A percentile compares a stretch with the other conserved stretches of the same genome.
Evolutionary conservation across 1,140 invertebrate genomes (phyloP).

Genomic region (Glossosoma conforme): DNA sequence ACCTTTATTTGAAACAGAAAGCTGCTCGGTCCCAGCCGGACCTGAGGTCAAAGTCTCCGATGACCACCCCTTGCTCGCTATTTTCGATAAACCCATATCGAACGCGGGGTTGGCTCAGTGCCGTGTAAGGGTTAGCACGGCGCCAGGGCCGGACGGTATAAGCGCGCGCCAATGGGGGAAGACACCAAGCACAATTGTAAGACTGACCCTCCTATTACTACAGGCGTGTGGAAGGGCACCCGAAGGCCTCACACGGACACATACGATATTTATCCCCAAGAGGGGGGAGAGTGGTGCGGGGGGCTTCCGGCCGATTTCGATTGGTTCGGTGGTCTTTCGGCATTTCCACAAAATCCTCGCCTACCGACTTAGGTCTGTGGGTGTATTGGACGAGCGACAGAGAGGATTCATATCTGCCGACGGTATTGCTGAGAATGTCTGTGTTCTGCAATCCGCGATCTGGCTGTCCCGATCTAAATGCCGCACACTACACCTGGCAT

Average conservation of each 20-base stretch:
- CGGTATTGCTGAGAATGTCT: too few species aligned
- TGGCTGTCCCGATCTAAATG: slow-evolving; percentile 32
- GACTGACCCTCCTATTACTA: neutral
- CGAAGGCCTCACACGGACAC: neutral
- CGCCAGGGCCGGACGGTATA: too few species aligned
- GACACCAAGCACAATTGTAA: neutral
- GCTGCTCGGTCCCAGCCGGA: neutral
- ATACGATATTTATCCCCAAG: slow-evolving; percentile 29
- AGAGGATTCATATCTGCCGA: too few species aligned
- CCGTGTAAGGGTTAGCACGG: neutral
- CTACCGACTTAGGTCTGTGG: slow-evolving; percentile 35
- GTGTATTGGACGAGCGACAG: slow-evolving; percentile 28
- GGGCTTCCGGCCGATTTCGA: slow-evolving; percentile 41
- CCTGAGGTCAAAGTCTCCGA: neutral
- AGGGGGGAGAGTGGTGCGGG: slow-evolving; percentile 24
- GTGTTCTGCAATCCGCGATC: slow-evolving; percentile 34
- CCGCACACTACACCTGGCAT: slow-evolving; percentile 33
- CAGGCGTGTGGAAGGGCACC: neutral
- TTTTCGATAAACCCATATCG: neutral
- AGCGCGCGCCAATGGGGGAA: slow-evolving; percentile 2
- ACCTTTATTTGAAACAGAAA: neutral
- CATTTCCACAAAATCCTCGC: too few species aligned
- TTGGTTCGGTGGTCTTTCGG: slow-evolving; percentile 37
- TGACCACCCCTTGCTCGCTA: neutral
- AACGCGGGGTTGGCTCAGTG: neutral